Evolutionary conservation across 2,113 vertebrate genomes (phyloP).

Genomic region (Carettochelys insculpta): DNA sequence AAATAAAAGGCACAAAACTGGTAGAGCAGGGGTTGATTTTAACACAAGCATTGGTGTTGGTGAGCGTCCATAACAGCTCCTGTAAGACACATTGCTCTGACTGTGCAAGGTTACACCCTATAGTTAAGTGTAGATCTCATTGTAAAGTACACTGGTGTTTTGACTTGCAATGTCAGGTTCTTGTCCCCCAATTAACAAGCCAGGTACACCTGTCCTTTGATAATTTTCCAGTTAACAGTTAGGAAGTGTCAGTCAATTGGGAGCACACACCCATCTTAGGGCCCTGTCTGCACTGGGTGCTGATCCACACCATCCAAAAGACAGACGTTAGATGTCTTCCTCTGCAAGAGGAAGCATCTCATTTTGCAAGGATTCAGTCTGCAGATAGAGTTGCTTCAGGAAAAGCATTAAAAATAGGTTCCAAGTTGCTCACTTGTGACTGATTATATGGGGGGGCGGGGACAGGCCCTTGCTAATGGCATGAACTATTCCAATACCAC

Average conservation of each 20-base stretch:
- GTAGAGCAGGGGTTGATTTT: not conserved
- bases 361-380: not conserved
- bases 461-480: rapidly evolving
- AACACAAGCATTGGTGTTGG: rapidly evolving
- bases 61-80: not conserved
- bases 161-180: not conserved
- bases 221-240: not conserved
- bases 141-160: conserved; percentile 39
- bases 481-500: not conserved
- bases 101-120: not conserved
- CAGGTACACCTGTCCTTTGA: not conserved
- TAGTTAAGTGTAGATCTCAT: conserved; percentile 21
- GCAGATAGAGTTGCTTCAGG: not conserved
- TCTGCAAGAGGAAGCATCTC: not conserved
- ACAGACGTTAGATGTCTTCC: not conserved
- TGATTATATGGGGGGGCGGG: too few relatives aligned
- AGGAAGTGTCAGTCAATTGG: not conserved
- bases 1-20: too few relatives aligned
- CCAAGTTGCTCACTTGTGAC: conserved; percentile 14
- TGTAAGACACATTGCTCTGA: rapidly evolving
- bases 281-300: not conserved
- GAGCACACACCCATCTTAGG: rapidly evolving
- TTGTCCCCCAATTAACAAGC: rapidly evolving
- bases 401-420: not conserved
- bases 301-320: rapidly evolving